Conservation (phyloP, 2,888 invertebrate genomes). For the Drosophila meridionalis region DNA sequence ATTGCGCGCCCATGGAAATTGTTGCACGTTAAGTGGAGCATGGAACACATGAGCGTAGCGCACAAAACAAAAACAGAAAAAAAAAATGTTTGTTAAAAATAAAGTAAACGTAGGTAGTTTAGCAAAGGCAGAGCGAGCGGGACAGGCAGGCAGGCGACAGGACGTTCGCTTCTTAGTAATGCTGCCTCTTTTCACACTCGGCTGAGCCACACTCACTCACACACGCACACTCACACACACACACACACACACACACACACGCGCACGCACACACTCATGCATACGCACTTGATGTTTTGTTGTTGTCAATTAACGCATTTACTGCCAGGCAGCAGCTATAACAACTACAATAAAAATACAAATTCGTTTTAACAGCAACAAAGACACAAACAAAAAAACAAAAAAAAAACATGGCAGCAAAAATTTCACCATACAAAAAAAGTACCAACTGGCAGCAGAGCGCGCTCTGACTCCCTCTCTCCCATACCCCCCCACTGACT, state of each 20-base stretch:
- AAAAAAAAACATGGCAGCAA: constrained; percentile 71
- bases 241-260: constrained; percentile 20
- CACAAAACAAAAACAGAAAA: constrained; percentile 23
- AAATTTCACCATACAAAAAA: constrained; percentile 69
- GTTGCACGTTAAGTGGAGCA: constrained; percentile 77
- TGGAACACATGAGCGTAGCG: constrained; percentile 62
- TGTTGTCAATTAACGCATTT: constrained; percentile 75
- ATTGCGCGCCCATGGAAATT: constrained; percentile 52
- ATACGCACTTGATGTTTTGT: constrained; percentile 56
- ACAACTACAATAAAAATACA: constrained; percentile 46
- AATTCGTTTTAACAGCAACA: constrained; percentile 54
- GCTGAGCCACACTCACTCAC: constrained; percentile 35
- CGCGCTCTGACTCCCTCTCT: constrained; percentile 38
- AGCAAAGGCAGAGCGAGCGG: constrained; percentile 27
- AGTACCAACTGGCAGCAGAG: constrained; percentile 54
- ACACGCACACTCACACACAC: constrained; percentile 15
- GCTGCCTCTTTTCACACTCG: constrained; percentile 62
- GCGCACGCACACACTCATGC: constrained; percentile 10
- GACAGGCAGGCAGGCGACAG: constrained; percentile 41
- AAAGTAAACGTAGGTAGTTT: constrained; percentile 49
- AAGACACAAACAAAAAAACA: constrained; percentile 43
- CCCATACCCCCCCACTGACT: constrained; percentile 6
- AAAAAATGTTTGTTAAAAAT: constrained; percentile 46
- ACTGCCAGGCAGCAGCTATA: constrained; percentile 55
- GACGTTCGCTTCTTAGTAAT: constrained; percentile 56